Evolutionary conservation across 2,797 vertebrate species (phyloP), one percentile per base, ranked within the genome.

Genomic region (Enteromius anoplus): DNA sequence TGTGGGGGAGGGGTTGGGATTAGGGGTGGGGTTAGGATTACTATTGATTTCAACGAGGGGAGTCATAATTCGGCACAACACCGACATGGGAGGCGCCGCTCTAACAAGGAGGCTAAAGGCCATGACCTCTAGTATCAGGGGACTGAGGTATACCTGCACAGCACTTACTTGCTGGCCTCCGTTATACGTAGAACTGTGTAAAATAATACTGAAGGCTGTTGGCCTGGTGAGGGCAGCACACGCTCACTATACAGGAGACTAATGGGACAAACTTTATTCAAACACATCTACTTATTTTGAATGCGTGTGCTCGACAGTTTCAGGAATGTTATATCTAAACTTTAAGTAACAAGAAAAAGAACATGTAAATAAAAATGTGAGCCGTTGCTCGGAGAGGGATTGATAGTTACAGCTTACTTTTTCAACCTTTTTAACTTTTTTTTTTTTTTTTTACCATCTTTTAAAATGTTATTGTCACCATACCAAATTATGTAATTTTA

Each of bases 211-310:
- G 10, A 49, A 19, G 17, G 34, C 5, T 19, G 58, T 70, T 68
- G 32, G 47, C 80, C 83, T 80, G 65, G 51, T 58, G 86, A 75
- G 76, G 86, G 83, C 65, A 77, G 75, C 34, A 84, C 17, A 42
- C 1, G 2, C 32, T 64, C 42, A 29, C 3, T 69, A n/a, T 15
- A 47, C 17, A 55, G 3, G 12, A 42, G 53, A 4, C 7, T 21
- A 17, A 21, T 3, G 17, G 17, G 14, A 23, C 40, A 23, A 4
- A 29, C 14, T 47, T 0, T 17, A 2, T 11, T 23, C 11, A 69
- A 14, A 42, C 42, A 9, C 3, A 42, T 42, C 3, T 40, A 58
- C 9, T 58, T n/a, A 58, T n/a, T 58, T 23, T 23, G 7, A 53
- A 21, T 53, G 23, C 0, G n/a, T 42, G 21, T 11, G 12, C 21